Evolutionary conservation across 2,888 invertebrate genomes (phyloP).

Genomic region (Melinaea menophilus): DNA sequence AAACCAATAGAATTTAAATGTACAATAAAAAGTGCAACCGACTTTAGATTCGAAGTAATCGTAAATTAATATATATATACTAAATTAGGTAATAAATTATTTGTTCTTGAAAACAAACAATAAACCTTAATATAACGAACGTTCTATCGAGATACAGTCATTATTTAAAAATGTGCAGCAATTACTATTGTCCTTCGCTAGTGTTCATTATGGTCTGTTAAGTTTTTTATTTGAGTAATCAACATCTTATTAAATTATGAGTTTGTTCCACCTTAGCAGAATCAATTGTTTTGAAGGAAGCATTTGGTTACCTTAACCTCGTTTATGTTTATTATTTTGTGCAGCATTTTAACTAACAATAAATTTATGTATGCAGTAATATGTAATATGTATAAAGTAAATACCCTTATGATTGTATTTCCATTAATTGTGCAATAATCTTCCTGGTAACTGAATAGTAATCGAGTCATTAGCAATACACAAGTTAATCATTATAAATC

Average conservation of each 20-base stretch:
- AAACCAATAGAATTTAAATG: too few relatives aligned
- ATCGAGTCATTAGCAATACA: too few relatives aligned
- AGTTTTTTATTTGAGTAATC: constrained; percentile 26
- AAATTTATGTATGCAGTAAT: too few relatives aligned
- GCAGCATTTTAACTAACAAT: too few relatives aligned
- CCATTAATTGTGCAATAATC: too few relatives aligned
- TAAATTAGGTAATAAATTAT: background rate
- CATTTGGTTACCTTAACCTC: constrained; percentile 61
- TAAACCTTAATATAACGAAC: constrained; percentile 8
- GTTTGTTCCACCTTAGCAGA: constrained; percentile 19
- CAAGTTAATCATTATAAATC: background rate
- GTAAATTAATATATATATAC: too few relatives aligned
- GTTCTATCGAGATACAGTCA: constrained; percentile 24
- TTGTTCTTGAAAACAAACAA: background rate
- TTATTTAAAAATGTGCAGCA: constrained; percentile 27
- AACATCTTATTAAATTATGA: constrained; percentile 21
- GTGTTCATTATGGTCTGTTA: constrained; percentile 26
- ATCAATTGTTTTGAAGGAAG: constrained; percentile 46
- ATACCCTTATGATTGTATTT: background rate
- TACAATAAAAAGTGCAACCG: too few relatives aligned
- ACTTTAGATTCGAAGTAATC: too few relatives aligned
- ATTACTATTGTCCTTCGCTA: constrained; percentile 27
- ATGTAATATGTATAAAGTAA: background rate
- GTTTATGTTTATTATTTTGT: constrained; percentile 32
- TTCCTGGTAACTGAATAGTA: too few relatives aligned